These are phyloP conservation scores for Latrodectus hesperus DNA, from an alignment of 2,888 invertebrate genomes.

Conservation along the genomic window DNA sequence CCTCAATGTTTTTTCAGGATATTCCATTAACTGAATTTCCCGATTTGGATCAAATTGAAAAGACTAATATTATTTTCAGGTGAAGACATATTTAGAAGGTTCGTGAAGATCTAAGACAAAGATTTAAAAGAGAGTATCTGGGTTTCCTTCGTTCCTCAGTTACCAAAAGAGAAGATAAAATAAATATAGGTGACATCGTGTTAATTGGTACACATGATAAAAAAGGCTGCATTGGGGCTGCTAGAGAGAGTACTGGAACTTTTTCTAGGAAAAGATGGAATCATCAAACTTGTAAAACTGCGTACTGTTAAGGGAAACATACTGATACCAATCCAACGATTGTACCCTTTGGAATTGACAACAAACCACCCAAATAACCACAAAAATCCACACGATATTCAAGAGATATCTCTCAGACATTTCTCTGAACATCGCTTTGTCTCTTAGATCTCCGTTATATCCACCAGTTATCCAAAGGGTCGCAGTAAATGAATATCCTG, in stretches of 20 bases:
- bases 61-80: too few relatives aligned
- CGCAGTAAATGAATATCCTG: too few relatives aligned
- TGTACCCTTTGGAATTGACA: constrained; percentile 9
- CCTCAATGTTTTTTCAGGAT: constrained; percentile 7
- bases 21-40: neutral
- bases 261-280: neutral
- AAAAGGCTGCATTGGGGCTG: constrained; percentile 2
- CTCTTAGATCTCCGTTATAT: too few relatives aligned
- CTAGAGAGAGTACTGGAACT: neutral
- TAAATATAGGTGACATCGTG: constrained; percentile 13
- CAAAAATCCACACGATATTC: too few relatives aligned
- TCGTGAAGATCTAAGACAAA: too few relatives aligned
- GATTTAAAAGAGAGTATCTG: too few relatives aligned
- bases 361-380: too few relatives aligned
- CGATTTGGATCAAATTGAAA: neutral
- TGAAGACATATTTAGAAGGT: too few relatives aligned
- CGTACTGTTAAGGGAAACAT: neutral
- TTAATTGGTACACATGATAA: constrained; percentile 4
- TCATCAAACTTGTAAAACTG: neutral
- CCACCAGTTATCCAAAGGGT: too few relatives aligned
- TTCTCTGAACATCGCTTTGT: too few relatives aligned
- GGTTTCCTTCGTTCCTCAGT: too few relatives aligned
- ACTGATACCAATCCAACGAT: constrained; percentile 8
- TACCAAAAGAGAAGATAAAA: neutral
- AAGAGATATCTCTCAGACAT: too few relatives aligned